Base-by-base conservation (phyloP, 2,888 invertebrate species). In the Caenorhabditis uteleia region DNA sequence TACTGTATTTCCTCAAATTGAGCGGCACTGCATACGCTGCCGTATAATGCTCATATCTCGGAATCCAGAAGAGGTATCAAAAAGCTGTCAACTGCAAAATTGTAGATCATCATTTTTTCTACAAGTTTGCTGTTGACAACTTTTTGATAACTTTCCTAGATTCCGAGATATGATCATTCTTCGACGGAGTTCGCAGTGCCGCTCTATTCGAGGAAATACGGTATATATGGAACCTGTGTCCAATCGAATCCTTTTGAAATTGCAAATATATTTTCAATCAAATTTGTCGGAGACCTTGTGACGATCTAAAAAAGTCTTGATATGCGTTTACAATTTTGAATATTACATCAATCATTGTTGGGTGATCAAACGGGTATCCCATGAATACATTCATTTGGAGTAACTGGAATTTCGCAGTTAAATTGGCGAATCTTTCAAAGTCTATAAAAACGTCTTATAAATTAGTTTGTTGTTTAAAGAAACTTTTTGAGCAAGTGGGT, bases 221-320 rank as follows among this genome's bases (percentile, higher is more conserved):
- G n/a, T n/a, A n/a, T n/a, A n/a, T n/a, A n/a, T n/a, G n/a, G n/a
- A 3, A 50, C 59, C 48, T 70, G 58, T 2, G 27, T 36, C 70
- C 70, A 70, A 26, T 70, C 65, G 27, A 56, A 60, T 20, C 61
- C 68, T 39, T 36, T 43, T 4, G 54, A 21, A n/a, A 65, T 44
- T 1, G 65, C 61, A 1, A 65, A 46, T 1, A 70, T 33, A 25
- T 70, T 70, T 36, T 68, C 61, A 6, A 55, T 65, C 3, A 68
- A 34, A 43, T 70, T 70, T 10, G 47, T 45, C 7, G 68, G 58
- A 10, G 68, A 65, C 21, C 65, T 18, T 0, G 65, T 61, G 5
- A 68, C 53, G 55, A 70, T 53, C 70, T 70, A 25, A 25, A 29
- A 29, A 45, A 43, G n/a, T 43, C 6, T 7, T 21, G 38, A 18